Evolutionary conservation across 2,888 invertebrate genomes (phyloP), one percentile per base, ranked within the genome.

Genomic region (Allolobophora icterica): DNA sequence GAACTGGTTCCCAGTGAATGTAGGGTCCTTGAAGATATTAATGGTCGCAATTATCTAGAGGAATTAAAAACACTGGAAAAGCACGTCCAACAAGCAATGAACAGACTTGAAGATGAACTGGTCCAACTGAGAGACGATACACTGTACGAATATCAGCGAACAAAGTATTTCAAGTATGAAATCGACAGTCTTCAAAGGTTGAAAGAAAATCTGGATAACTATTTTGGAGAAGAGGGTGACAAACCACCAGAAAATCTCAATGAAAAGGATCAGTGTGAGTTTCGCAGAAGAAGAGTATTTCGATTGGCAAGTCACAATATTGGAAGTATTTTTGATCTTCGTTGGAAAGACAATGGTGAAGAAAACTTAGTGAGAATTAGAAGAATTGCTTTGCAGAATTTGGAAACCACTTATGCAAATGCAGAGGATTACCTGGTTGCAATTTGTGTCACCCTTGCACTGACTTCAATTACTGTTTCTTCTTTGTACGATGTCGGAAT

Each of bases 141-240:
- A 52, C 35, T 87, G 35, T 87, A 35, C 19, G 87, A 87, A 87
- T 87, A 87, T 87, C 87, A 87, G n/a, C 19, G 87, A 38, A 87
- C 87, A 38, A 87, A 87, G 87, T 87, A 87, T 87, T 87, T 35
- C 34, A 87, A 38, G 24, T 87, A 87, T 38, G 87, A 87, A 87
- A 34, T 87, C 87, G 87, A 92, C 58, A 89, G 91, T 40, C 92
- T 92, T 33, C 89, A 92, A n/a, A 90, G 91, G 58, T 90, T 94
- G 45, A 93, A 92, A 90, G 92, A 92, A 90, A 92, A 93, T 83
- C 91, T 93, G 30, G 93, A 93, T 90, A 92, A 84, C 52, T 93
- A 93, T 90, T 93, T 94, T 91, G 94, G 94, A n/a, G 93, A 93
- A 91, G 91, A 92, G 11, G 89, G 84, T 24, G 92, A 93, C 91